Percentiles rank a stretch among this genome's conserved stretches.
Conservation (phyloP, 2,888 invertebrate genomes). For the Oasisia sp. region DNA sequence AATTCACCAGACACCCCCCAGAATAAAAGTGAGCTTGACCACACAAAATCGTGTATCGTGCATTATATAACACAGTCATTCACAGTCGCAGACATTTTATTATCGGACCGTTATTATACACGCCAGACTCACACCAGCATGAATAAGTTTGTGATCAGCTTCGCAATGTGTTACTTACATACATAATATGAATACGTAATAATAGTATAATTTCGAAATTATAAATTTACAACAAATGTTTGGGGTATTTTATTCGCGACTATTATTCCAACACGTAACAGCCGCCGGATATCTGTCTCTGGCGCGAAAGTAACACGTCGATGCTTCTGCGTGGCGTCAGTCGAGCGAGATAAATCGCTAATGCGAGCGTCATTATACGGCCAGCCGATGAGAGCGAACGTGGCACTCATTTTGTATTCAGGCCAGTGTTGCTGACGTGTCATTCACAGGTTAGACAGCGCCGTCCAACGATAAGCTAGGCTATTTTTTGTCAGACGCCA, state of each 20-base stretch:
- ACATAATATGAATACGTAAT: neutral
- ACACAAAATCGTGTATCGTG: neutral
- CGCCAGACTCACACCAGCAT: neutral
- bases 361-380: neutral
- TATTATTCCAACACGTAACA: neutral
- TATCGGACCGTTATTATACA: no score
- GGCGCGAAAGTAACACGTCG: conserved; percentile 13
- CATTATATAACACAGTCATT: neutral
- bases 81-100: neutral
- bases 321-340: neutral
- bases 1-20: no score
- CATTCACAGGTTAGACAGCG: neutral
- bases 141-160: no score
- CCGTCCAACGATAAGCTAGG: neutral
- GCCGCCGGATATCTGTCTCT: neutral
- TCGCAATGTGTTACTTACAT: no score
- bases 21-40: no score
- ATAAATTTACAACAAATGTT: neutral
- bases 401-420: neutral
- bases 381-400: neutral
- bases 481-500: neutral
- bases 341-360: neutral
- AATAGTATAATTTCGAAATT: neutral
- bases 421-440: neutral
- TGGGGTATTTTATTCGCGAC: neutral